These are phyloP conservation scores for Harpagoxenus sublaevis DNA, from an alignment of 2,888 invertebrate genomes.

Conservation along the genomic window DNA sequence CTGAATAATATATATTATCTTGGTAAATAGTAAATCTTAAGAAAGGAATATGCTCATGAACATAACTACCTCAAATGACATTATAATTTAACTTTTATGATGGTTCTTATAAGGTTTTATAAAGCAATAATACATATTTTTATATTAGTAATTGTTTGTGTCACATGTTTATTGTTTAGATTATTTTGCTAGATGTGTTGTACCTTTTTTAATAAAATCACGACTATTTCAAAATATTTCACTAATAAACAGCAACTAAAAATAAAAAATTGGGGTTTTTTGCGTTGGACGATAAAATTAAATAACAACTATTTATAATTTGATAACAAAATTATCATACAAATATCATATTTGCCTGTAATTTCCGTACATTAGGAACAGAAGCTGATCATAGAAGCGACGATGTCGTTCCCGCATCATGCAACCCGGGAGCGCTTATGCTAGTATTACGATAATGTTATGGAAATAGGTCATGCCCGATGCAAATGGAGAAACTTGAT, in stretches of 20 bases:
- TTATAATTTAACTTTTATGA: neutral
- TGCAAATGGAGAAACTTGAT: constrained; percentile 80
- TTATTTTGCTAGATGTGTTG: neutral
- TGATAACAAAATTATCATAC: constrained; percentile 1
- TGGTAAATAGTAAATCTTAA: too few relatives aligned
- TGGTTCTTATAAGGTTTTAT: too few relatives aligned
- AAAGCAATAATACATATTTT: too few relatives aligned
- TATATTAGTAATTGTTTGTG: neutral
- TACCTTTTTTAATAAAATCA: neutral
- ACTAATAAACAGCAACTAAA: neutral
- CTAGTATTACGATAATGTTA: constrained; percentile 65
- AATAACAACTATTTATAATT: neutral
- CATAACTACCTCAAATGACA: neutral
- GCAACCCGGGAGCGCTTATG: constrained; percentile 59
- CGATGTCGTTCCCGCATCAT: constrained; percentile 36
- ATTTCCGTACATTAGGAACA: constrained; percentile 1
- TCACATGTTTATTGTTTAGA: neutral
- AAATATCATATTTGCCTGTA: neutral
- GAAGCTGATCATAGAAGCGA: constrained; percentile 22
- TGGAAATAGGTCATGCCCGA: constrained; percentile 77
- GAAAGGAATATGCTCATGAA: neutral
- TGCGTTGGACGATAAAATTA: neutral
- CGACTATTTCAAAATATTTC: neutral
- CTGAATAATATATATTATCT: too few relatives aligned
- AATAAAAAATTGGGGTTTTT: neutral